phyloP scores from a whole-genome alignment of 2,797 vertebrate genomes.

The Spinus pinus region DNA sequence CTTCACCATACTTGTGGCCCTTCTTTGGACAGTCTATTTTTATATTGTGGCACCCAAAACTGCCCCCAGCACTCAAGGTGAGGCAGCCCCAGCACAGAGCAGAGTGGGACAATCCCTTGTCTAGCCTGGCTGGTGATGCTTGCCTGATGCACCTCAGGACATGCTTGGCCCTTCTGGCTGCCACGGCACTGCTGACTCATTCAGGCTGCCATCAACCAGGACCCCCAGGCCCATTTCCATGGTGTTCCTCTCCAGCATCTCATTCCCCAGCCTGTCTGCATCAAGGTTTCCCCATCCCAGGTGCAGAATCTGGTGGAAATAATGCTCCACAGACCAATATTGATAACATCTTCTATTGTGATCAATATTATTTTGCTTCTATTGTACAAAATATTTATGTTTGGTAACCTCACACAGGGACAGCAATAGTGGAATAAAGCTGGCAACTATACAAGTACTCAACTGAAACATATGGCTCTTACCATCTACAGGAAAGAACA shows the following conservation, averaged over 20 bases:
- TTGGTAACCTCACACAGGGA: not conserved
- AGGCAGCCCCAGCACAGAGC: fast-evolving
- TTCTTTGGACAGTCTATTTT: not conserved
- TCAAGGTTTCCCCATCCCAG: not conserved
- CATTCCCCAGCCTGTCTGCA: not conserved
- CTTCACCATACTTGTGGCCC: not conserved
- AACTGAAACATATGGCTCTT: not conserved
- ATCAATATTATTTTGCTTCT: too few species aligned
- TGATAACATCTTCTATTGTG: not conserved
- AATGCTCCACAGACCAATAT: not conserved
- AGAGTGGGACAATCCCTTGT: not conserved
- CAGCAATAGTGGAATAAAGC: not conserved
- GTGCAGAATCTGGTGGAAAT: not conserved
- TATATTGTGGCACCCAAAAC: fast-evolving
- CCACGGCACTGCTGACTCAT: not conserved
- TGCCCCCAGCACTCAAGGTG: fast-evolving
- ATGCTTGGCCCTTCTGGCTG: fast-evolving
- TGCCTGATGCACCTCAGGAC: not conserved
- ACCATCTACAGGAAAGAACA: not conserved
- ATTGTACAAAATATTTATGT: not conserved
- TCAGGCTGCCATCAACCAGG: fast-evolving
- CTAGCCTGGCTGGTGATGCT: fast-evolving
- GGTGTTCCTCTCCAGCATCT: not conserved
- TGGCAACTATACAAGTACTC: not conserved
- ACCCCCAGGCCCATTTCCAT: fast-evolving